Evolutionary conservation across 1,140 invertebrate species (phyloP).

Genomic region (Belonocnema kinseyi): DNA sequence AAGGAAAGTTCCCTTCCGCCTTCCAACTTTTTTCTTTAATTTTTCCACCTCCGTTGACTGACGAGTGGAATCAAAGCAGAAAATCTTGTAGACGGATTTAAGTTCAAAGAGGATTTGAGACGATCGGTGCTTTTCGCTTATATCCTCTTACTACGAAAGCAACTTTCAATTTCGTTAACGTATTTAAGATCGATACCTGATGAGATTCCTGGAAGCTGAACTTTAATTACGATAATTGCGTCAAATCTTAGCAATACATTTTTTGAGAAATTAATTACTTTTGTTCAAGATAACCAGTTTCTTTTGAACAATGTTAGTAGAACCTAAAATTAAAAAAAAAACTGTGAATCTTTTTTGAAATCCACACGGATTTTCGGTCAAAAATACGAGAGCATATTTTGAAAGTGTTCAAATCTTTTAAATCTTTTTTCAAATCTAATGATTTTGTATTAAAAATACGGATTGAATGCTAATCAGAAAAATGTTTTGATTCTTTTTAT

Average conservation of each 20-base stretch:
- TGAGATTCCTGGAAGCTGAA: background rate
- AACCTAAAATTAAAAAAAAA: no score
- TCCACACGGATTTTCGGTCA: no score
- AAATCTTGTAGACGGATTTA: conserved; percentile 17
- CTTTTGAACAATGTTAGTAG: no score
- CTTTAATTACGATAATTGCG: conserved; percentile 20
- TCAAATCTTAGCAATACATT: background rate
- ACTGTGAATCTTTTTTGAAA: no score
- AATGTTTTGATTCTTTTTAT: no score
- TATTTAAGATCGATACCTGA: conserved; percentile 17
- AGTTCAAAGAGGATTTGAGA: conserved; percentile 22
- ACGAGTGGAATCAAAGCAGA: conserved; percentile 1
- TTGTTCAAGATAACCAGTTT: no score
- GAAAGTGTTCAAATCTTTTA: no score
- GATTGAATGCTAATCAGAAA: no score
- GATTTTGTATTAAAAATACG: no score
- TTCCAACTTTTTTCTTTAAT: background rate
- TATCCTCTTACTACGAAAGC: background rate
- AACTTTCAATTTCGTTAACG: conserved; percentile 19
- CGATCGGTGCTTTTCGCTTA: conserved; percentile 1
- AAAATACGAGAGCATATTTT: no score
- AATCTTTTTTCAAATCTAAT: no score
- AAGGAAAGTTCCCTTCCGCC: background rate
- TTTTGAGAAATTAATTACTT: background rate
- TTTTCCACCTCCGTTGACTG: background rate